Evolutionary conservation across 2,113 vertebrate species (phyloP).

Genomic region (Mus pahari): DNA sequence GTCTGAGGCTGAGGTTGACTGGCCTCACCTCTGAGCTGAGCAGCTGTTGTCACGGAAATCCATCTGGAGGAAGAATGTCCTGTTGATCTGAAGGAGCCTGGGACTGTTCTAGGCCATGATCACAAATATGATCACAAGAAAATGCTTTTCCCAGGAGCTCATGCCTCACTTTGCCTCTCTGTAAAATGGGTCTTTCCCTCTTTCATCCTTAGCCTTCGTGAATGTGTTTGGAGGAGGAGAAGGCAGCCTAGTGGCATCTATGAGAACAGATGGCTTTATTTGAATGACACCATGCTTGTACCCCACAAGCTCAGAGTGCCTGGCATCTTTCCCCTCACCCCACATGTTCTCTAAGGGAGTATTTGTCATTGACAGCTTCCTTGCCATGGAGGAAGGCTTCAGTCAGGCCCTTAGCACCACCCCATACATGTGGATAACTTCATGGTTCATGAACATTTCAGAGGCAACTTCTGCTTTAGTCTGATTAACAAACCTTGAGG

Average conservation of each 20-base stretch:
- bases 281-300: background rate
- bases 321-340: slow-evolving; percentile 48
- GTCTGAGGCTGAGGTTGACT: background rate
- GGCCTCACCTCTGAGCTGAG: background rate
- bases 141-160: background rate
- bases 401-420: background rate
- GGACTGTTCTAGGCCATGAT: background rate
- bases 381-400: background rate
- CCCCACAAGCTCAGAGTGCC: background rate
- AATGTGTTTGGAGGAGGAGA: background rate
- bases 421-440: background rate
- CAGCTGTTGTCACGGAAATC: background rate
- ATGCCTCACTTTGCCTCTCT: slow-evolving; percentile 56
- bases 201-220: background rate
- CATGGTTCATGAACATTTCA: background rate
- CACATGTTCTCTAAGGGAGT: background rate
- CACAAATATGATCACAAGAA: background rate
- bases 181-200: background rate
- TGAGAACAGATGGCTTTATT: background rate
- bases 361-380: slow-evolving; percentile 41
- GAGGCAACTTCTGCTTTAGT: background rate
- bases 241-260: background rate
- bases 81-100: background rate
- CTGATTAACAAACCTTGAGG: background rate
- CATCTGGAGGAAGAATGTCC: background rate